Percentiles rank a stretch among this genome's conserved stretches.
phyloP scores from a whole-genome alignment of 2,797 vertebrate species.

The Notolepis coatsorum region DNA sequence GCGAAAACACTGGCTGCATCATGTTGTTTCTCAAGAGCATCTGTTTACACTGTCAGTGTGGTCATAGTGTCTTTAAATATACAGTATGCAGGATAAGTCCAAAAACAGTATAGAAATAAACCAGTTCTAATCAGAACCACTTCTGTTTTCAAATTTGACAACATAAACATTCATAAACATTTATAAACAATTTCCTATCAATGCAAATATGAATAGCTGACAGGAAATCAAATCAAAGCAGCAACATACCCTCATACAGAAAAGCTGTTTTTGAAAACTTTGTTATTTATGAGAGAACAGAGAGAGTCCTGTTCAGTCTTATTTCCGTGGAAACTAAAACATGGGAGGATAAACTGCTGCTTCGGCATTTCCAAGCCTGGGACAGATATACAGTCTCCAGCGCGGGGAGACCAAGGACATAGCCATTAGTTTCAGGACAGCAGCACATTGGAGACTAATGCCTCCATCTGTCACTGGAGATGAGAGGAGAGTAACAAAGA shows the following conservation, averaged over 20 bases:
- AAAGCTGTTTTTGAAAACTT: slow-evolving; percentile 65
- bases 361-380: slow-evolving; percentile 79
- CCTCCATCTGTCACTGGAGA: slow-evolving; percentile 82
- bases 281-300: slow-evolving; percentile 78
- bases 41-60: slow-evolving; percentile 32
- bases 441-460: slow-evolving; percentile 82
- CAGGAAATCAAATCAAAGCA: slow-evolving; percentile 59
- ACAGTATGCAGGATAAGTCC: slow-evolving; percentile 41
- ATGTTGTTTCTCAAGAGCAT: slow-evolving; percentile 49
- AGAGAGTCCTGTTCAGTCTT: slow-evolving; percentile 71
- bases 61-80: slow-evolving; percentile 38
- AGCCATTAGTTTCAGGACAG: slow-evolving; percentile 84
- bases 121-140: slow-evolving; percentile 41
- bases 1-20: slow-evolving; percentile 53
- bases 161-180: slow-evolving; percentile 51
- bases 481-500: slow-evolving; percentile 83
- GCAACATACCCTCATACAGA: slow-evolving; percentile 50
- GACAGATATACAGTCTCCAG: slow-evolving; percentile 80
- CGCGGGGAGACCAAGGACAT: slow-evolving; percentile 79
- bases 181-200: slow-evolving; percentile 56
- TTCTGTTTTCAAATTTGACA: slow-evolving; percentile 18
- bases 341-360: slow-evolving; percentile 78
- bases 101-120: slow-evolving; percentile 48
- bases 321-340: slow-evolving; percentile 82
- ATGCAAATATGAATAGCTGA: too few species aligned